A percentile compares a stretch with the other conserved stretches of the same genome.
phyloP scores from a whole-genome alignment of 2,797 vertebrate genomes.

The Eulemur albifrons region DNA sequence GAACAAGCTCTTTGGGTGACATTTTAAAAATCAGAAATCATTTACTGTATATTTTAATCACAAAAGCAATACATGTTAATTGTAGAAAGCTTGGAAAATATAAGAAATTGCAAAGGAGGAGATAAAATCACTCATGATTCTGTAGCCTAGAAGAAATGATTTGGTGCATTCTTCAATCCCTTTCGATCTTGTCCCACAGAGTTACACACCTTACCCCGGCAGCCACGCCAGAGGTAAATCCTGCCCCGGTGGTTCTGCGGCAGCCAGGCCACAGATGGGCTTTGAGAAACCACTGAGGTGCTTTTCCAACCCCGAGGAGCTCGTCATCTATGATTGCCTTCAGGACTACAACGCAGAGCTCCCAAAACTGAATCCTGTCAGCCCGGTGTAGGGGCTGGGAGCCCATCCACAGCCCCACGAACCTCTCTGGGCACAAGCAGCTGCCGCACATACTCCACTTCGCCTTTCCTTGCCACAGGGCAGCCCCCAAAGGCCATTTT shows the following conservation, averaged over 20 bases:
- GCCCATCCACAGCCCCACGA: background rate
- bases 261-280: conserved; percentile 52
- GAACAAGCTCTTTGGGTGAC: background rate
- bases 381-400: background rate
- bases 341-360: background rate
- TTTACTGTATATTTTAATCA: background rate
- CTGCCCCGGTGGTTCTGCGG: background rate
- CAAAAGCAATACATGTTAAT: background rate
- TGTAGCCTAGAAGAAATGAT: conserved; percentile 16
- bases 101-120: background rate
- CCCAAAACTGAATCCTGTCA: background rate
- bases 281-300: conserved; percentile 38
- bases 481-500: background rate
- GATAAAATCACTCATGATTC: conserved; percentile 1
- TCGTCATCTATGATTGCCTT: conserved; percentile 1
- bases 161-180: background rate
- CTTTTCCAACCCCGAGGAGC: background rate
- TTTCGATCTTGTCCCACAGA: conserved; percentile 19
- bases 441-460: background rate
- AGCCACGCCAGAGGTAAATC: background rate
- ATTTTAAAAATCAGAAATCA: conserved; percentile 20
- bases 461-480: background rate
- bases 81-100: background rate
- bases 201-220: background rate
- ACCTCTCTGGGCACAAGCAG: background rate